Conservation (phyloP, 1,140 invertebrate species). For the Hycleus phaleratus region DNA sequence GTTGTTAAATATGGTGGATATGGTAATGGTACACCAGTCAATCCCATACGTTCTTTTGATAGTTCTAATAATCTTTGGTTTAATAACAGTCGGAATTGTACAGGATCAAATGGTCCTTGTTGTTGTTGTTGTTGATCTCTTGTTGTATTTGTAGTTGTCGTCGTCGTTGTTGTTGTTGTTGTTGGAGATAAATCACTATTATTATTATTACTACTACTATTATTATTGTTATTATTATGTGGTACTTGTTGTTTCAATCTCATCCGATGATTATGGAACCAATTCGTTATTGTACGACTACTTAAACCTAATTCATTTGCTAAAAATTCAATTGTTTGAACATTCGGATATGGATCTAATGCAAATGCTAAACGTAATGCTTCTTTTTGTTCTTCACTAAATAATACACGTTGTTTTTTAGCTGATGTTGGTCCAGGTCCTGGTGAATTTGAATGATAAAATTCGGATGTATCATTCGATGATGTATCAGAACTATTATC, state of each 20-base stretch:
- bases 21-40: constrained; percentile 62
- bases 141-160: constrained; percentile 34
- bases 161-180: constrained; percentile 59
- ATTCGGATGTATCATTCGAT: constrained; percentile 81
- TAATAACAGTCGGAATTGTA: constrained; percentile 79
- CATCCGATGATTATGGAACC: constrained; percentile 99
- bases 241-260: constrained; percentile 75
- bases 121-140: constrained; percentile 42
- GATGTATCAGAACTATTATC: constrained; percentile 80
- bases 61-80: constrained; percentile 81
- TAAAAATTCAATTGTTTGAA: constrained; percentile 90
- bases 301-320: constrained; percentile 86
- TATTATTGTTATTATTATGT: not conserved
- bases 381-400: constrained; percentile 98
- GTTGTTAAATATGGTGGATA: constrained; percentile 68
- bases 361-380: constrained; percentile 87
- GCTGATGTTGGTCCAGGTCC: constrained; percentile 69
- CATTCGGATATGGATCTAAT: constrained; percentile 92
- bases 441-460: constrained; percentile 78
- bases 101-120: constrained; percentile 72
- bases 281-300: constrained; percentile 94
- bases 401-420: constrained; percentile 88
- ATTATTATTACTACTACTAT: not conserved
- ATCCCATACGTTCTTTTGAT: constrained; percentile 70
- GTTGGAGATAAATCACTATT: too few relatives aligned